Conservation (phyloP, 2,888 invertebrate species). For the Papilio elwesi region DNA sequence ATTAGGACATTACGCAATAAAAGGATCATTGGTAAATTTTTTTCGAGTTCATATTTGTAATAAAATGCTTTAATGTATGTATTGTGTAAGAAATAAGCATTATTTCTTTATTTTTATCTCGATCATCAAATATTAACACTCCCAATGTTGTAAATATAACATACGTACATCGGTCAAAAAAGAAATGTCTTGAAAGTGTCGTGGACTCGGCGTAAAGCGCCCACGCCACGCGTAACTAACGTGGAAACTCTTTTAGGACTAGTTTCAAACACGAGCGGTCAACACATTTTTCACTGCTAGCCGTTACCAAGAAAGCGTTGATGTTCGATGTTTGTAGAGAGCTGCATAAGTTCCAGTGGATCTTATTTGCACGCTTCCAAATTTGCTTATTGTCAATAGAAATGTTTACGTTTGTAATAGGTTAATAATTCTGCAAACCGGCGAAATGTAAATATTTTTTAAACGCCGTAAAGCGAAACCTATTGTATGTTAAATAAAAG, state of each 20-base stretch:
- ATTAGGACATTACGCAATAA: too few relatives aligned
- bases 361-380: constrained; percentile 16
- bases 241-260: constrained; percentile 20
- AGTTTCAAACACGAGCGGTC: constrained; percentile 14
- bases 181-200: constrained; percentile 2
- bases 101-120: too few relatives aligned
- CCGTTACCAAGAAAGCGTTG: constrained; percentile 31
- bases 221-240: constrained; percentile 15
- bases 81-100: too few relatives aligned
- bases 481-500: too few relatives aligned
- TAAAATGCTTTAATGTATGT: too few relatives aligned
- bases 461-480: neutral
- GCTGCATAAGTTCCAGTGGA: constrained; percentile 4
- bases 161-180: neutral
- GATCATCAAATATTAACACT: too few relatives aligned
- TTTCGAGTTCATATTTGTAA: too few relatives aligned
- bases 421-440: constrained; percentile 12
- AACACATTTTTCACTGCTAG: neutral
- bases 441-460: neutral
- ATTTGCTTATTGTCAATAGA: constrained; percentile 13
- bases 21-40: too few relatives aligned
- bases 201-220: constrained; percentile 14
- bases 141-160: too few relatives aligned
- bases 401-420: constrained; percentile 20
- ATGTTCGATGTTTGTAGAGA: constrained; percentile 29